These are phyloP conservation scores for Saccostrea echinata DNA, from an alignment of 1,140 invertebrate species.

Conservation along the genomic window DNA sequence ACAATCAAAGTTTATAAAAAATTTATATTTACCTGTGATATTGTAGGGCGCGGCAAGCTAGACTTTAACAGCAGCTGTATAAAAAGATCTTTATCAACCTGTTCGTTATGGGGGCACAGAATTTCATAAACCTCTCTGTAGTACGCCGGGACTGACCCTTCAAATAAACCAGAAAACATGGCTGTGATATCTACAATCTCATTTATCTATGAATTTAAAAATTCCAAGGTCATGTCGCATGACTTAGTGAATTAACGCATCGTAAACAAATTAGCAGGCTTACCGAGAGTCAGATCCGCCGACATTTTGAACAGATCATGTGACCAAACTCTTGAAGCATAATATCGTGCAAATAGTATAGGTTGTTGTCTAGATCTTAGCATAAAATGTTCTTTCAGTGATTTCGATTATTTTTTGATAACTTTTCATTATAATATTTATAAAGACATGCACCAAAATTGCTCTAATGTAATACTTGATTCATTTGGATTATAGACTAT, in stretches of 20 bases:
- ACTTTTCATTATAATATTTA: too few relatives aligned
- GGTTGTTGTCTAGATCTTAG: too few relatives aligned
- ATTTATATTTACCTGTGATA: slow-evolving; percentile 82
- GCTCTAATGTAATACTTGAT: too few relatives aligned
- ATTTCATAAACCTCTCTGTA: slow-evolving; percentile 85
- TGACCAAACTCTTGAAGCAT: slow-evolving; percentile 60
- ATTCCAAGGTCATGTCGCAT: background rate
- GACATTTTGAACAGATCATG: slow-evolving; percentile 79
- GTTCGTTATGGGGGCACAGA: slow-evolving; percentile 83
- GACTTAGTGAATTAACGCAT: background rate
- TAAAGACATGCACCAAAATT: too few relatives aligned
- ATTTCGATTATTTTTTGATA: too few relatives aligned
- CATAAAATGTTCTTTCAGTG: too few relatives aligned
- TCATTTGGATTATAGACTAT: too few relatives aligned
- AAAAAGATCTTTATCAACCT: slow-evolving; percentile 85
- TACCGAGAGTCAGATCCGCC: slow-evolving; percentile 71
- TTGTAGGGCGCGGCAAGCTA: slow-evolving; percentile 82
- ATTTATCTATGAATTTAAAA: background rate
- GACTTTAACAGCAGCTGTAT: slow-evolving; percentile 84
- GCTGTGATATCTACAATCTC: slow-evolving; percentile 49
- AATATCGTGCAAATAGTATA: too few relatives aligned
- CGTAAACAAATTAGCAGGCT: slow-evolving; percentile 10
- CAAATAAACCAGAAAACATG: slow-evolving; percentile 63
- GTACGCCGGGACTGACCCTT: slow-evolving; percentile 84
- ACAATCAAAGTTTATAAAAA: background rate